Percentiles rank a stretch among this genome's conserved stretches.
Evolutionary conservation across 2,113 vertebrate species (phyloP).

Genomic region (Seriola rivoliana): DNA sequence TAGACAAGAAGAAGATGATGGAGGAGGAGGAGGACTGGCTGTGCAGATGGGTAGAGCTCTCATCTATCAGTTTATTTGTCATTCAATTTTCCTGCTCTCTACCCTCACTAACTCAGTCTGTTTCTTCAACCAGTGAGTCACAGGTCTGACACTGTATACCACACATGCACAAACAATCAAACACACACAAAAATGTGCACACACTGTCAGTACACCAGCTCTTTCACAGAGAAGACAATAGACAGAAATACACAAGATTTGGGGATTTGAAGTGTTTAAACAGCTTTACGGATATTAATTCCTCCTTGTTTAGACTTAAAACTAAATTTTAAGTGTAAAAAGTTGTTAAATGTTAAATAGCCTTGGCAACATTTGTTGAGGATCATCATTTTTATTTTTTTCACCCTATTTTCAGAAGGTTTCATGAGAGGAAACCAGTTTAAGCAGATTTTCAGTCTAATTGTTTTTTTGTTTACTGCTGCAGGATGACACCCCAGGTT

Average conservation of each 20-base stretch:
- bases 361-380: background rate
- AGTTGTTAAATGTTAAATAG: background rate
- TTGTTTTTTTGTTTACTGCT: background rate
- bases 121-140: constrained; percentile 54
- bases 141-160: constrained; percentile 16
- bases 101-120: constrained; percentile 48
- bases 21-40: constrained; percentile 25
- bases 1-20: constrained; percentile 9
- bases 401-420: background rate
- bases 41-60: constrained; percentile 35
- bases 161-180: background rate
- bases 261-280: constrained; percentile 4
- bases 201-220: background rate
- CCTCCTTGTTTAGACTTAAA: background rate
- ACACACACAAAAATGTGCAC: background rate
- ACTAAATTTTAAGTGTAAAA: background rate
- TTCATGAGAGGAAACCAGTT: background rate
- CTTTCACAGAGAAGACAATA: constrained; percentile 21
- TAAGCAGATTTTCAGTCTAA: background rate
- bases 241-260: constrained; percentile 4
- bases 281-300: background rate
- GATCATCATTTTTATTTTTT: too few species aligned
- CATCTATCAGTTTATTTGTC: constrained; percentile 51
- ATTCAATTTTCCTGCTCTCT: constrained; percentile 46
- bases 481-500: background rate